These are phyloP conservation scores for Ecdyonurus torrentis DNA, from an alignment of 2,888 invertebrate genomes.

Conservation along the genomic window DNA sequence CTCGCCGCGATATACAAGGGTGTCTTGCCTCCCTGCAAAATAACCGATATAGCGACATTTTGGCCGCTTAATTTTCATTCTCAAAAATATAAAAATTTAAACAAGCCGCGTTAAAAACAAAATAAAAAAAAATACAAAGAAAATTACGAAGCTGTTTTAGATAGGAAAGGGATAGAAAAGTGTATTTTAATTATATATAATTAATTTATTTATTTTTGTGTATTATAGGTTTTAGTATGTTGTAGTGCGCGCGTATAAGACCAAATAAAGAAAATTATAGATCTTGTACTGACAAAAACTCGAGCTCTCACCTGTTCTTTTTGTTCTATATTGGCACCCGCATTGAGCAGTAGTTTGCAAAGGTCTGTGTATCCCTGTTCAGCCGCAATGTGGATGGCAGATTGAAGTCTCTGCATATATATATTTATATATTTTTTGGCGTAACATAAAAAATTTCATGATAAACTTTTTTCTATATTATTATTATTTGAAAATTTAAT, in stretches of 20 bases:
- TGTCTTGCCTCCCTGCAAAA: slow-evolving; percentile 42
- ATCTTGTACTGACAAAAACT: no score
- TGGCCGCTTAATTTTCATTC: neutral
- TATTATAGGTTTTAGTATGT: no score
- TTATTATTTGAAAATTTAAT: no score
- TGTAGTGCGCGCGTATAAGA: no score
- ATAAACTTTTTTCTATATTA: no score
- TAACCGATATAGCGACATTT: slow-evolving; percentile 3
- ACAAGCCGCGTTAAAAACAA: neutral
- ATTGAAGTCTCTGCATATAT: slow-evolving; percentile 50
- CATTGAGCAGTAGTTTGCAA: slow-evolving; percentile 38
- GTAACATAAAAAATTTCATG: no score
- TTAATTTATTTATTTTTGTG: neutral
- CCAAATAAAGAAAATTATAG: no score
- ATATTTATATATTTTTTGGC: no score
- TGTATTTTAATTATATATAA: no score
- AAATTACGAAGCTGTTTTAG: neutral
- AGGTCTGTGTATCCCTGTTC: slow-evolving; percentile 49
- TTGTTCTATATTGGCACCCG: slow-evolving; percentile 50
- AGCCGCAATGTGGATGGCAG: slow-evolving; percentile 65
- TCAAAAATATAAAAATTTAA: neutral
- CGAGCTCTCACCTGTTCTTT: slow-evolving; percentile 31
- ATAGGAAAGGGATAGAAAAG: no score
- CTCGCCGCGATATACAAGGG: slow-evolving; percentile 60
- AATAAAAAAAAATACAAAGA: neutral